A percentile compares a stretch with the other conserved stretches of the same genome.
Evolutionary conservation across 1,140 invertebrate species (phyloP).

Genomic region (Tetranychus cinnabarinus): DNA sequence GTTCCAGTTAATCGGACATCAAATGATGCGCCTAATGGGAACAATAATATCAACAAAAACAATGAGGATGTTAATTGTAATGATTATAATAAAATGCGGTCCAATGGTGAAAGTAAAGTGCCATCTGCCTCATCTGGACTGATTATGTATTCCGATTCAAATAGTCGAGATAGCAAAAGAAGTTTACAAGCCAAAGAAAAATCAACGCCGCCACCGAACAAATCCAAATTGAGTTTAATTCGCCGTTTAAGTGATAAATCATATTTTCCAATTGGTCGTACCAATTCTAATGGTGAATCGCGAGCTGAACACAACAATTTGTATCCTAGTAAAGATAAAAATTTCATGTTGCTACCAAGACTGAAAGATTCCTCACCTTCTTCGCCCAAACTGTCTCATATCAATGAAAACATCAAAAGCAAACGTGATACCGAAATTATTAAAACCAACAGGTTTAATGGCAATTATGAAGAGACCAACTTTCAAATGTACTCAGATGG

Average conservation of each 20-base stretch:
- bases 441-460: no score
- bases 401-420: no score
- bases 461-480: no score
- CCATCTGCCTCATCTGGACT: no score
- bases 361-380: neutral
- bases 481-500: neutral
- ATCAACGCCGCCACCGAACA: neutral
- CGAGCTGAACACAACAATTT: neutral
- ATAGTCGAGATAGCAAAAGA: neutral
- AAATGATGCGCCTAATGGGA: no score
- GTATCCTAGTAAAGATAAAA: neutral
- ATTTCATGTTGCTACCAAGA: neutral
- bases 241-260: neutral
- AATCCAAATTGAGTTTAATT: neutral
- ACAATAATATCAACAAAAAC: neutral
- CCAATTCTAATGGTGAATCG: neutral
- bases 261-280: neutral
- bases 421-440: neutral
- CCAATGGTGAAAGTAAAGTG: no score
- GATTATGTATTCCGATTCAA: neutral
- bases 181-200: neutral
- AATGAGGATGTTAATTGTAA: neutral
- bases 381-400: no score
- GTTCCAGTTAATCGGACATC: neutral
- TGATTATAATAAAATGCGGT: neutral